These are phyloP conservation scores for Nixonia krombeini DNA, from an alignment of 1,140 invertebrate species.

Conservation along the genomic window DNA sequence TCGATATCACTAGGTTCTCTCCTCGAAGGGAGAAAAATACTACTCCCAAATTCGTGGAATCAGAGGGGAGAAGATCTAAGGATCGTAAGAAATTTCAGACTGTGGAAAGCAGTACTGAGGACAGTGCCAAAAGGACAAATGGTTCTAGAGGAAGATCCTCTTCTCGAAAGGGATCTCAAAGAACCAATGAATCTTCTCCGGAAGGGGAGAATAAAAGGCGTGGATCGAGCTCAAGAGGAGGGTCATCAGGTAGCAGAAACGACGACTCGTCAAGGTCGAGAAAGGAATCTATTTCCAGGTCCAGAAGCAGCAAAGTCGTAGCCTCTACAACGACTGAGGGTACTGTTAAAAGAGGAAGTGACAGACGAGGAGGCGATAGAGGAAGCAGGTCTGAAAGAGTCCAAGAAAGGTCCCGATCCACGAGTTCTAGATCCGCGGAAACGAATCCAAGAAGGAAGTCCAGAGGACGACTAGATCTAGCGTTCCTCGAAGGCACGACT, in stretches of 20 bases:
- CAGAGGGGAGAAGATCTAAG: neutral
- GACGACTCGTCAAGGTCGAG: slow-evolving; percentile 1
- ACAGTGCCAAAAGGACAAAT: neutral
- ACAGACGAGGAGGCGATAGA: no score
- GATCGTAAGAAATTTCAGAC: neutral
- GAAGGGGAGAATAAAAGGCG: slow-evolving; percentile 15
- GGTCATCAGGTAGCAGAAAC: slow-evolving; percentile 1
- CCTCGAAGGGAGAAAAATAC: slow-evolving; percentile 17
- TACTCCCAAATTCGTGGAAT: slow-evolving; percentile 1
- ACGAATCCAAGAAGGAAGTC: slow-evolving; percentile 28
- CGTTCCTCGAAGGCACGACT: neutral
- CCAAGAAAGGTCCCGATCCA: slow-evolving; percentile 14
- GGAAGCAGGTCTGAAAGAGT: slow-evolving; percentile 6
- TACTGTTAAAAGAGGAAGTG: slow-evolving; percentile 17
- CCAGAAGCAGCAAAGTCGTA: slow-evolving; percentile 15
- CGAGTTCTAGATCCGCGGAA: slow-evolving; percentile 9
- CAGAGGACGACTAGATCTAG: slow-evolving; percentile 21
- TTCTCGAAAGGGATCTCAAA: slow-evolving; percentile 41
- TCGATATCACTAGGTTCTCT: slow-evolving; percentile 14
- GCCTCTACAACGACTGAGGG: slow-evolving; percentile 5
- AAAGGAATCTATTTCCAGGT: neutral
- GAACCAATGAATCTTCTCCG: slow-evolving; percentile 7
- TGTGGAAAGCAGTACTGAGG: neutral
- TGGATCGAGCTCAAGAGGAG: slow-evolving; percentile 6
- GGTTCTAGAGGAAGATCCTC: slow-evolving; percentile 9